Evolutionary conservation across 2,888 invertebrate genomes (phyloP).

Genomic region (Melinaea marsaeus): DNA sequence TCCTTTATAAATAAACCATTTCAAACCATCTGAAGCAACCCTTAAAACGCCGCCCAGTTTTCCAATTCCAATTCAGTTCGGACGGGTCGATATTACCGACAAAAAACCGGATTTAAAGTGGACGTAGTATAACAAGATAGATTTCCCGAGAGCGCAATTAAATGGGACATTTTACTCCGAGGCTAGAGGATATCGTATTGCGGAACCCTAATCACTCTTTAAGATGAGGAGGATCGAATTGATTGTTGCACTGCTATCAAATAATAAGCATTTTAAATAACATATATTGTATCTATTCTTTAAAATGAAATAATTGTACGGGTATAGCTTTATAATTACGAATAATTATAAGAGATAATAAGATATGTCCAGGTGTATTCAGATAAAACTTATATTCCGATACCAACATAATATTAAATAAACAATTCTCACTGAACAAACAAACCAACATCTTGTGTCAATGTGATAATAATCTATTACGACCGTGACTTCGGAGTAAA

Average conservation of each 20-base stretch:
- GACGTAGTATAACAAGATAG: constrained; percentile 29
- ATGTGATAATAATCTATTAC: background rate
- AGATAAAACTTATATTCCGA: no score
- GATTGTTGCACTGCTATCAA: constrained; percentile 3
- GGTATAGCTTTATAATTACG: no score
- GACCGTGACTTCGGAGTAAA: constrained; percentile 1
- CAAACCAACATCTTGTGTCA: no score
- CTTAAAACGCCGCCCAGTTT: constrained; percentile 5
- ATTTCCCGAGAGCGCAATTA: constrained; percentile 33
- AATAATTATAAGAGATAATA: no score
- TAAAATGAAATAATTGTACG: background rate
- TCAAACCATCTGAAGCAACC: background rate
- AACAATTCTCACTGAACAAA: no score
- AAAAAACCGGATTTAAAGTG: constrained; percentile 30
- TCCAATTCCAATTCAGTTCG: constrained; percentile 18
- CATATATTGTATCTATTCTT: no score
- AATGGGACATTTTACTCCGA: constrained; percentile 21
- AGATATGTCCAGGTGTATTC: no score
- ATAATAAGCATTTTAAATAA: background rate
- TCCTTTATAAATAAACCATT: background rate
- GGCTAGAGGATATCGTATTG: constrained; percentile 18
- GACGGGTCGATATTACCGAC: constrained; percentile 18
- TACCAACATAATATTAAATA: no score
- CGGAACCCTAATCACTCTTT: constrained; percentile 20
- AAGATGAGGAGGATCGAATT: constrained; percentile 17